phyloP scores from a whole-genome alignment of 2,888 invertebrate species.

The Dynastes hyllus region DNA sequence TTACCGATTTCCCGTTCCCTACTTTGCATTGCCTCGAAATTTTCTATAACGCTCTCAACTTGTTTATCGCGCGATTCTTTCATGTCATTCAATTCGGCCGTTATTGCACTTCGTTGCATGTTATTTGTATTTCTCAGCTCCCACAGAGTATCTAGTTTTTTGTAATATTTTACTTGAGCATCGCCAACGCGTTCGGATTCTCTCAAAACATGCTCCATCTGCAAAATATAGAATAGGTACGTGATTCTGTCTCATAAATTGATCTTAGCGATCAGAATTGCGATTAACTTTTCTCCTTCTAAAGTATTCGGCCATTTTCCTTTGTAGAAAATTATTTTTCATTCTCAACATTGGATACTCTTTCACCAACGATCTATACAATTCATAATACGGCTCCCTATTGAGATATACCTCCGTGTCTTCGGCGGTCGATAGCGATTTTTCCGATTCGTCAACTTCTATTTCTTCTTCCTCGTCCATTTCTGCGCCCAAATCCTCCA shows the following conservation, averaged over 20 bases:
- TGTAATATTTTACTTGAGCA: slow-evolving; percentile 62
- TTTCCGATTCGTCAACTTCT: slow-evolving; percentile 41
- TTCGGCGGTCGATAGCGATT: slow-evolving; percentile 21
- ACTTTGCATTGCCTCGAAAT: slow-evolving; percentile 60
- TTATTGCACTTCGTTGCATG: slow-evolving; percentile 57
- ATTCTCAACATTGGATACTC: slow-evolving; percentile 55
- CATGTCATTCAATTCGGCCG: slow-evolving; percentile 60
- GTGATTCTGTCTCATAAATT: background rate
- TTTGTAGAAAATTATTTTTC: slow-evolving; percentile 65
- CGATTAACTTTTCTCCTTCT: slow-evolving; percentile 63
- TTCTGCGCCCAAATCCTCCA: slow-evolving; percentile 37
- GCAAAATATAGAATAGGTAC: slow-evolving; percentile 15
- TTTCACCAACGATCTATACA: slow-evolving; percentile 51
- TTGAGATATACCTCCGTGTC: slow-evolving; percentile 53
- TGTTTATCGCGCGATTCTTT: slow-evolving; percentile 58
- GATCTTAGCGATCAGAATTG: background rate
- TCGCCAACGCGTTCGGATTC: slow-evolving; percentile 62
- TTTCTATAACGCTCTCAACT: slow-evolving; percentile 54
- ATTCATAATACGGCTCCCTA: slow-evolving; percentile 55
- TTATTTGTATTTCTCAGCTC: slow-evolving; percentile 53
- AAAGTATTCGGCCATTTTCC: slow-evolving; percentile 66
- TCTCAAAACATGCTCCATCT: slow-evolving; percentile 66
- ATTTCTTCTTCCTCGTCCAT: slow-evolving; percentile 48
- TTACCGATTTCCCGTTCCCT: slow-evolving; percentile 65
- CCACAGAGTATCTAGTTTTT: slow-evolving; percentile 59